Evolutionary conservation across 2,888 invertebrate species (phyloP), one percentile per base, ranked within the genome.

Genomic region (Galerucella calmariensis): DNA sequence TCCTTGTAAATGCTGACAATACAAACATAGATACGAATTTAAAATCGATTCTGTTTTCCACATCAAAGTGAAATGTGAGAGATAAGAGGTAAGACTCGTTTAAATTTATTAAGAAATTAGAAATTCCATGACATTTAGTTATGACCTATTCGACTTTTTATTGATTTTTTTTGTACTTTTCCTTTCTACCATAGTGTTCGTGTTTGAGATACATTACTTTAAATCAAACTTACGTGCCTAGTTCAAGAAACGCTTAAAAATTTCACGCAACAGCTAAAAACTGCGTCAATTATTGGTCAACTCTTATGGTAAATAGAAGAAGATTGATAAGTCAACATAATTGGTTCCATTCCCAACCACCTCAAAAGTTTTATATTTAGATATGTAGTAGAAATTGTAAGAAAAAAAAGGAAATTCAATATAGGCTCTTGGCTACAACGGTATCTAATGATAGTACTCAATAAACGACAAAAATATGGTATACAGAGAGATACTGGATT

Each of bases 11-110:
- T 14, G 27, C 68, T 59, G 41, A 53, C 70, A 53, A 70, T 70
- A 70, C 70, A 70, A 70, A 70, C 70, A 70, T 70, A 63, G 70
- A 70, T 70, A 70, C 70, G 51, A 20, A 16, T 10, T 20, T 2
- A 51, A 53, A 63, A 70, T 70, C 70, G 62, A 70, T 70, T 27
- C 14, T 2, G 16, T 35, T 51, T 35, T 41, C 10, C 16, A 20
- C 24, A 20, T 16, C 44, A 44, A 44, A 68, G 46, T 68, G 24
- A 46, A 58, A 67, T 35, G 58, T 67, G 41, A 35, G 16, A 9
- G 9, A 41, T 12, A 56, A 56, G 20, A 56, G 67, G 41, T 56
- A 67, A 56, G 53, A 53, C 35, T 16, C 48, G 48, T 48, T 48
- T 48, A 48, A 48, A 0, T 20, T 20, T 56, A 8, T 56, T n/a